phyloP scores from a whole-genome alignment of 2,113 vertebrate species.

The Formicarius rufipectus region DNA sequence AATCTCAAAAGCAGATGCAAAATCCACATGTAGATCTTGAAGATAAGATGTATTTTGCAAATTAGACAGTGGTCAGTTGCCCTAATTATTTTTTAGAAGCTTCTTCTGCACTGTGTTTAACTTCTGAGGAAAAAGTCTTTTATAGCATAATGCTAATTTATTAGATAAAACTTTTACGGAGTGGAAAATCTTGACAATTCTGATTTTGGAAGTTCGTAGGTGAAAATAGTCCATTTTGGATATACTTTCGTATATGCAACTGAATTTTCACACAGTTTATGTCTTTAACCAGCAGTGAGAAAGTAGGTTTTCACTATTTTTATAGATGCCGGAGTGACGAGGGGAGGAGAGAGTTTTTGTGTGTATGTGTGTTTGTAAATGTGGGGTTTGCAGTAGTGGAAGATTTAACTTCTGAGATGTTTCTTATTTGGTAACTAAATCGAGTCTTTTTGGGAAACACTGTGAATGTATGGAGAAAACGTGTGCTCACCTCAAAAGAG shows the following conservation, averaged over 20 bases:
- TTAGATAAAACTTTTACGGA: background rate
- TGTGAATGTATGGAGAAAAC: background rate
- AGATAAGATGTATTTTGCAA: background rate
- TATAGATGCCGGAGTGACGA: fast-evolving
- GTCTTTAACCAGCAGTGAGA: background rate
- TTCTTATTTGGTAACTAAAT: background rate
- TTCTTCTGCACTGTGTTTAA: background rate
- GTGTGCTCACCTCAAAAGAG: background rate
- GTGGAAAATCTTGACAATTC: background rate
- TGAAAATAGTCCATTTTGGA: background rate
- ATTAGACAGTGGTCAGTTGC: background rate
- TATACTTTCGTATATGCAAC: background rate
- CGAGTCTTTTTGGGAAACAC: background rate
- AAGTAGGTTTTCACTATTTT: background rate
- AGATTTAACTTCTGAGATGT: background rate
- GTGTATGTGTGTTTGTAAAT: background rate
- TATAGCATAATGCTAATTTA: background rate
- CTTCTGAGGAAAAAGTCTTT: background rate
- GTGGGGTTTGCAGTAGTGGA: background rate
- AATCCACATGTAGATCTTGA: background rate
- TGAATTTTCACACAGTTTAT: background rate
- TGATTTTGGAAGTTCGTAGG: background rate
- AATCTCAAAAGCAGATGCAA: background rate
- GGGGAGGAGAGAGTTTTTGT: too few species aligned
- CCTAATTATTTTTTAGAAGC: background rate